Conservation (phyloP, 2,888 invertebrate genomes). For the Homarus gammarus region DNA sequence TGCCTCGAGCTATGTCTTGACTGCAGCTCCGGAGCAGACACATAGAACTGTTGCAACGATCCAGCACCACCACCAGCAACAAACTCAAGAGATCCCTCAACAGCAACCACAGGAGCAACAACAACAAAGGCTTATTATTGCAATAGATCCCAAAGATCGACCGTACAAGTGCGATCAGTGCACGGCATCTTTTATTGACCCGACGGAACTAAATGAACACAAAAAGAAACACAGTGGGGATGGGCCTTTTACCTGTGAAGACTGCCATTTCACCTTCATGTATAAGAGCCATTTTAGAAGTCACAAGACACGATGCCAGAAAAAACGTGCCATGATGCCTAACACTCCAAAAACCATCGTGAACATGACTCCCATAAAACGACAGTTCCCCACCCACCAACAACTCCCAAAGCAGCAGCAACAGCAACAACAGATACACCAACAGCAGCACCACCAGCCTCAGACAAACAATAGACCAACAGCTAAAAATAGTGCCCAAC, state of each 20-base stretch:
- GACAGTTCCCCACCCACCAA: constrained; percentile 71
- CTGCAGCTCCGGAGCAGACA: constrained; percentile 15
- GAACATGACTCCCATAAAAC: constrained; percentile 48
- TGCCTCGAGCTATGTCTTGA: constrained; percentile 22
- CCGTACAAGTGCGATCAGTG: constrained; percentile 75
- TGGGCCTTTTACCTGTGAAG: constrained; percentile 75
- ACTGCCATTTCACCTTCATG: constrained; percentile 75
- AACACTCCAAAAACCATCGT: constrained; percentile 56
- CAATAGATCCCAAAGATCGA: constrained; percentile 60
- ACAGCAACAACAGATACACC: constrained; percentile 39
- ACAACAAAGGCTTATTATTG: constrained; percentile 14
- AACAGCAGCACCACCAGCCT: constrained; percentile 24
- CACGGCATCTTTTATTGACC: constrained; percentile 74
- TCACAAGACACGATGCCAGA: constrained; percentile 74
- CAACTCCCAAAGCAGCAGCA: background rate
- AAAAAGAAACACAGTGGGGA: constrained; percentile 73
- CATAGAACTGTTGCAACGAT: constrained; percentile 28
- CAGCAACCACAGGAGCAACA: constrained; percentile 10
- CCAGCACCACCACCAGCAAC: constrained; percentile 28
- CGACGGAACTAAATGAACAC: constrained; percentile 66
- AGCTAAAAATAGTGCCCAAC: constrained; percentile 28
- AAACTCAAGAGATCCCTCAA: constrained; percentile 37
- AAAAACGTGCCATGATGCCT: constrained; percentile 71
- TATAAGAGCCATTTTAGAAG: constrained; percentile 75
- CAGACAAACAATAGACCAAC: background rate